Conservation (phyloP, 1,140 invertebrate species). For the Aphidius ervi region DNA sequence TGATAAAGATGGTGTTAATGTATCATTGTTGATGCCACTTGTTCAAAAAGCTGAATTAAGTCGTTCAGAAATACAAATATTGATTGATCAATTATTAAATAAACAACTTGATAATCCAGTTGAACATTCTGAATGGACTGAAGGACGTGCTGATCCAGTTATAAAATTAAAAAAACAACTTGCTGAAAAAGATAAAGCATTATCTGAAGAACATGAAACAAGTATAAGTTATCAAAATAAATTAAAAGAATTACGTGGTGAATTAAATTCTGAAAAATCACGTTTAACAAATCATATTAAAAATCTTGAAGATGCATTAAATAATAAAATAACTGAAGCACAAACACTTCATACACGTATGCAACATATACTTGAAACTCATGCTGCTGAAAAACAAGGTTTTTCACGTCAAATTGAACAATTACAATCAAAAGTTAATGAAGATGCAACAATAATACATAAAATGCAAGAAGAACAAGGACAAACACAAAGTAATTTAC, state of each 20-base stretch:
- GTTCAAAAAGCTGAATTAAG: slow-evolving; percentile 75
- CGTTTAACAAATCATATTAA: slow-evolving; percentile 56
- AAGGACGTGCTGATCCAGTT: slow-evolving; percentile 80
- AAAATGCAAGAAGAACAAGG: slow-evolving; percentile 57
- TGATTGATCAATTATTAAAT: slow-evolving; percentile 83
- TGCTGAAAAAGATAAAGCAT: slow-evolving; percentile 72
- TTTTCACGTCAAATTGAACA: slow-evolving; percentile 51
- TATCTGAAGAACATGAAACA: slow-evolving; percentile 69
- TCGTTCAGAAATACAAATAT: slow-evolving; percentile 78
- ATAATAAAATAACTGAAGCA: slow-evolving; percentile 53
- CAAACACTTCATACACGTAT: slow-evolving; percentile 58
- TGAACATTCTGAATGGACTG: slow-evolving; percentile 79
- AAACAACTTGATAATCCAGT: slow-evolving; percentile 74
- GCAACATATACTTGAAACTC: slow-evolving; percentile 60
- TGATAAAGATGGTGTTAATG: slow-evolving; percentile 62
- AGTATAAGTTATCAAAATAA: slow-evolving; percentile 67
- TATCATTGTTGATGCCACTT: slow-evolving; percentile 67
- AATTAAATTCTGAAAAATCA: slow-evolving; percentile 64
- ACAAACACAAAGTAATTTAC: slow-evolving; percentile 51
- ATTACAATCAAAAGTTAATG: slow-evolving; percentile 59
- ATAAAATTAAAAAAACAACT: slow-evolving; percentile 82
- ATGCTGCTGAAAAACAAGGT: slow-evolving; percentile 54
- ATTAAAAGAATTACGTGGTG: slow-evolving; percentile 71
- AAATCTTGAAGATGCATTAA: slow-evolving; percentile 57
- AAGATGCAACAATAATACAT: slow-evolving; percentile 55